Base-by-base conservation (phyloP, 2,113 vertebrate species). In the Lasiurus cinereus region DNA sequence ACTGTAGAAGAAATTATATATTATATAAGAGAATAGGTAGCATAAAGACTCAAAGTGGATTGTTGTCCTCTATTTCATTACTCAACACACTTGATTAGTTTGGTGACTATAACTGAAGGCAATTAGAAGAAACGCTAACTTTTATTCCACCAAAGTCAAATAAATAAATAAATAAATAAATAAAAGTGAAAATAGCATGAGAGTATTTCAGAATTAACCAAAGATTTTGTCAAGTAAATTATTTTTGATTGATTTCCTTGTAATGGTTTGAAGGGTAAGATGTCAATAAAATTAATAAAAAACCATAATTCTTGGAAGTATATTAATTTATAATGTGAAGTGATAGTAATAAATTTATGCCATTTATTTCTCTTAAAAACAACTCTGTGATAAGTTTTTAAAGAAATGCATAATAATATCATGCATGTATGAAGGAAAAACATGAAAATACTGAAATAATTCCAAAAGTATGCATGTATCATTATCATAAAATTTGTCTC, bases 401-500 rank as follows among this genome's bases (percentile, higher is more conserved):
- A 91, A 66, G 50, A 84, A 87, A 87, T 46, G 39, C 2, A 84
- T 48, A 83, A 72, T 48, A 74, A 86, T 66, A 21, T 39, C 5
- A 86, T 52, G 19, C 29, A 73, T 39, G 18, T 88, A 24, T 39
- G 27, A 79, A n/a, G 16, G 5, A 18, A 18, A 73, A 90, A 33
- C 7, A 33, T 36, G 16, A 79, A 83, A 73, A 46, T 50, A 62
- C 12, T 72, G 11, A 59, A 91, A 83, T 50, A 67, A 73, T 66
- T 96, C 21, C 31, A 78, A 73, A 94, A 83, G 33, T 88, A 90
- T 82, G 18, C 64, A 56, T 74, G 15, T 66, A 52, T 6, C 2
- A 52, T 83, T 39, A 64, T 62, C 27, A 91, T 73, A 80, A 94
- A 83, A 84, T 52, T 56, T 9, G 67, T 80, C 14, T 90, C 77